These are phyloP conservation scores for Onthophagus taurus DNA, from an alignment of 1,140 invertebrate species.

Conservation along the genomic window DNA sequence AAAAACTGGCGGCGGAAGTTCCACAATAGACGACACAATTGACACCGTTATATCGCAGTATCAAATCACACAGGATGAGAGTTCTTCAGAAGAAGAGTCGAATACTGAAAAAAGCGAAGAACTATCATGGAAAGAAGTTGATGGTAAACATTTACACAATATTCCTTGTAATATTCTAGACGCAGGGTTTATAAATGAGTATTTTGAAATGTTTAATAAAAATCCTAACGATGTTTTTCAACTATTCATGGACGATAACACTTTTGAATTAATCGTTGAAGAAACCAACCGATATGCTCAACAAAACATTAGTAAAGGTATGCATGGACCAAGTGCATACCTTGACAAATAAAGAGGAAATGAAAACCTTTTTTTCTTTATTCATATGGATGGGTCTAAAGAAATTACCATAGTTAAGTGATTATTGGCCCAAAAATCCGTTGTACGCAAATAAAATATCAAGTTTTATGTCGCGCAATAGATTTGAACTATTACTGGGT, in stretches of 20 bases:
- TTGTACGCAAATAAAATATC: constrained; percentile 9
- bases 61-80: too few species aligned
- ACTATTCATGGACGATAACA: background rate
- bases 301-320: background rate
- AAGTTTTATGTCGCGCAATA: constrained; percentile 21
- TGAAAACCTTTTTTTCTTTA: background rate
- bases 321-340: background rate
- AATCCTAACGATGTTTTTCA: background rate
- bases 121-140: too few species aligned
- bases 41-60: too few species aligned
- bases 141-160: too few species aligned
- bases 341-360: background rate
- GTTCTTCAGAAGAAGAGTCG: too few species aligned
- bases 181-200: too few species aligned
- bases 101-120: too few species aligned
- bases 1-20: too few species aligned
- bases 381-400: constrained; percentile 5
- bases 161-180: too few species aligned
- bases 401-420: background rate
- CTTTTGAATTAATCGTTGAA: background rate
- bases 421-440: background rate
- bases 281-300: background rate
- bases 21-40: too few species aligned
- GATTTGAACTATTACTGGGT: constrained; percentile 23
- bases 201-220: background rate